Evolutionary conservation across 2,888 invertebrate genomes (phyloP).

Genomic region (Byasa hedistus): DNA sequence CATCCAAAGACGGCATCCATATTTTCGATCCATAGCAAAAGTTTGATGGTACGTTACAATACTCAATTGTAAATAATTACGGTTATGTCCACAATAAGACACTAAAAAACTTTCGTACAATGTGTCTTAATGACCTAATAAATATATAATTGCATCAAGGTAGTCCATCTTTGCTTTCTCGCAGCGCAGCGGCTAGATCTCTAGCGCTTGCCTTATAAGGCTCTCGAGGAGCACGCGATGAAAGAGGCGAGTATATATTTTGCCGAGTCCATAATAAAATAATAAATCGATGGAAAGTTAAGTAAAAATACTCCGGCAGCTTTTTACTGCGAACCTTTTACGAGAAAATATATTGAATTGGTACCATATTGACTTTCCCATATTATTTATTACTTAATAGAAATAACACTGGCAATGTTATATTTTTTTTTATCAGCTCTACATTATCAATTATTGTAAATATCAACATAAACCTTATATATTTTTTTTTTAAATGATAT

Average conservation of each 20-base stretch:
- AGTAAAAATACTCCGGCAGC: neutral
- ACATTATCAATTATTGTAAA: no score
- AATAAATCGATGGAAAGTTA: conserved; percentile 1
- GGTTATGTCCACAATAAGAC: no score
- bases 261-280: neutral
- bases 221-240: neutral
- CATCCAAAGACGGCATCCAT: no score
- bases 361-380: neutral
- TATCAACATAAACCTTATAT: no score
- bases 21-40: no score
- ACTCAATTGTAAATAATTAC: no score
- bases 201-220: conserved; percentile 16
- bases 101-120: neutral
- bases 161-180: conserved; percentile 22
- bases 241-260: neutral
- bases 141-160: conserved; percentile 15
- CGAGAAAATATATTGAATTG: neutral
- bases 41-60: no score
- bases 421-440: no score
- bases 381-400: neutral
- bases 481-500: no score
- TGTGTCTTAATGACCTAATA: conserved; percentile 13
- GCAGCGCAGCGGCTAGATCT: conserved; percentile 7
- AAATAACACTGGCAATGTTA: no score
- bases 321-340: neutral